These are phyloP conservation scores for Seriola dumerili DNA, from an alignment of 2,113 vertebrate species.

Conservation along the genomic window DNA sequence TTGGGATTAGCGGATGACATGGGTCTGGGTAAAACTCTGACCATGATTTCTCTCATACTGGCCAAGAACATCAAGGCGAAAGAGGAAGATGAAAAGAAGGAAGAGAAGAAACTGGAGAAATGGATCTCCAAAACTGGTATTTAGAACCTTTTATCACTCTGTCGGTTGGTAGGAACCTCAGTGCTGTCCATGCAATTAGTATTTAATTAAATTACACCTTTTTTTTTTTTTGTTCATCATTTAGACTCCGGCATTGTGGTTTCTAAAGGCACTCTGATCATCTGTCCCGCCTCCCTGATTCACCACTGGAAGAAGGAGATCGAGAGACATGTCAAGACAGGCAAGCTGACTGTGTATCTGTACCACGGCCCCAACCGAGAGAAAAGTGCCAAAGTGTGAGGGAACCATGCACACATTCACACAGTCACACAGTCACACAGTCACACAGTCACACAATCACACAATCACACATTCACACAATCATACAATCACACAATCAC, in stretches of 20 bases:
- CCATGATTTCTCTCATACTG: slow-evolving; percentile 93
- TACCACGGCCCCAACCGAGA: slow-evolving; percentile 92
- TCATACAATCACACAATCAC: too few species aligned
- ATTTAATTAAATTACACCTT: background rate
- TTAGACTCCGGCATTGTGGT: slow-evolving; percentile 83
- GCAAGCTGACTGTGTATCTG: slow-evolving; percentile 87
- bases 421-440: too few species aligned
- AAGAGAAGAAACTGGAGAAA: slow-evolving; percentile 69
- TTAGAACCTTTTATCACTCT: background rate
- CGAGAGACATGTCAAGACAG: slow-evolving; percentile 83
- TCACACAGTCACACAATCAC: background rate
- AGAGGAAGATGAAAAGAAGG: slow-evolving; percentile 70
- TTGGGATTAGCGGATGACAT: slow-evolving; percentile 92
- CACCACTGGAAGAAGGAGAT: slow-evolving; percentile 98
- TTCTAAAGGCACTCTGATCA: slow-evolving; percentile 89
- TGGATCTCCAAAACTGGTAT: slow-evolving; percentile 92
- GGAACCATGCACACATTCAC: background rate
- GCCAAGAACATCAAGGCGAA: slow-evolving; percentile 83
- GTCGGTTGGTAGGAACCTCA: background rate
- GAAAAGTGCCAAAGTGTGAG: slow-evolving; percentile 87
- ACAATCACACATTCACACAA: too few species aligned
- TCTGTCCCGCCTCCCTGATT: slow-evolving; percentile 96
- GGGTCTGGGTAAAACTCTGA: slow-evolving; percentile 97
- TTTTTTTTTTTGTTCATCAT: background rate
- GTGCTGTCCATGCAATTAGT: background rate